These are phyloP conservation scores for Thera britannica DNA, from an alignment of 2,888 invertebrate species.

Conservation along the genomic window DNA sequence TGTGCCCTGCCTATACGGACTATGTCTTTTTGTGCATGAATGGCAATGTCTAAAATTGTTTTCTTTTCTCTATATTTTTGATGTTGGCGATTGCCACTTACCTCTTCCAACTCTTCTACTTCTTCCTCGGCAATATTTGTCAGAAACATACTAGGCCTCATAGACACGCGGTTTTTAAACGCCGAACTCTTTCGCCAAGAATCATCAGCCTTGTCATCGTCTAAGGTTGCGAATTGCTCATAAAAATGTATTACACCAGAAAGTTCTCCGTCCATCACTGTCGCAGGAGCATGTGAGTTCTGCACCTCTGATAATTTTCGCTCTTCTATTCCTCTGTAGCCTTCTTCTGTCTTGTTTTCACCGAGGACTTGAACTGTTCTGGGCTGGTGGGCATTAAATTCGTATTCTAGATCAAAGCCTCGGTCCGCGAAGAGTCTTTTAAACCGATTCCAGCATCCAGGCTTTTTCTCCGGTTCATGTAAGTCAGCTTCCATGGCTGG, in stretches of 20 bases:
- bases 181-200: slow-evolving; percentile 57
- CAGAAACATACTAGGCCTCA: slow-evolving; percentile 73
- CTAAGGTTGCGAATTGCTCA: slow-evolving; percentile 74
- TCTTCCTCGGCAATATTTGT: slow-evolving; percentile 74
- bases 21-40: too few species aligned
- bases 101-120: slow-evolving; percentile 70
- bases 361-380: slow-evolving; percentile 46
- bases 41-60: too few species aligned
- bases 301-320: slow-evolving; percentile 48
- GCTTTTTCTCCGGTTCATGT: slow-evolving; percentile 29
- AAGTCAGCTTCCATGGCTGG: slow-evolving; percentile 31
- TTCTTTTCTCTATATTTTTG: too few species aligned
- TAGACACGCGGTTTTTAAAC: slow-evolving; percentile 67
- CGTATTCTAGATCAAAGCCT: slow-evolving; percentile 77
- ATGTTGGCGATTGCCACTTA: slow-evolving; percentile 49
- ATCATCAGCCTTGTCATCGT: slow-evolving; percentile 62
- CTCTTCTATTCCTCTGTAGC: slow-evolving; percentile 60
- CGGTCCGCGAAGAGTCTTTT: slow-evolving; percentile 74
- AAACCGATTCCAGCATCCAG: slow-evolving; percentile 75
- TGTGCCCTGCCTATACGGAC: too few species aligned
- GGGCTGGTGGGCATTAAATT: slow-evolving; percentile 53
- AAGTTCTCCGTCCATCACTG: slow-evolving; percentile 58
- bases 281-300: slow-evolving; percentile 35
- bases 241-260: slow-evolving; percentile 70
- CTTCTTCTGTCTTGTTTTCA: slow-evolving; percentile 58